Percentiles rank a stretch among this genome's conserved stretches.
Evolutionary conservation across 2,113 vertebrate species (phyloP).

Genomic region (Axis porcinus): DNA sequence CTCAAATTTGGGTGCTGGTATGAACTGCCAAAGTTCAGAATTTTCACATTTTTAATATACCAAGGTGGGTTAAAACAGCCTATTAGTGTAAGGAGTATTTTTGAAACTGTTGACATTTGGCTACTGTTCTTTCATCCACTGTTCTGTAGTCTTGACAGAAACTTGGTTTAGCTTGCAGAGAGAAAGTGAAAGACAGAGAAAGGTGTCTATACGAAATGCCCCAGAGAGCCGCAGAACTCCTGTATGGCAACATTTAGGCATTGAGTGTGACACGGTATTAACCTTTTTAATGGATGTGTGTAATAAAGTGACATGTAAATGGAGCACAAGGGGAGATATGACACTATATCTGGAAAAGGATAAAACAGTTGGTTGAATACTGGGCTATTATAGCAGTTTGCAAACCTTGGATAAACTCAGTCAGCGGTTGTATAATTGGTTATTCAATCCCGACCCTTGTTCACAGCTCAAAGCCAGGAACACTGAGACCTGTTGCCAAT

Average conservation of each 20-base stretch:
- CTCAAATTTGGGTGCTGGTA: constrained; percentile 32
- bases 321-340: constrained; percentile 85
- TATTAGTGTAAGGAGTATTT: constrained; percentile 63
- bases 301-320: constrained; percentile 88
- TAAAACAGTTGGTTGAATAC: constrained; percentile 89
- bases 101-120: constrained; percentile 75
- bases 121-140: constrained; percentile 69
- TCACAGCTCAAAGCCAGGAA: constrained; percentile 89
- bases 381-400: constrained; percentile 92
- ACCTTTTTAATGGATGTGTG: constrained; percentile 85
- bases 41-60: constrained; percentile 51
- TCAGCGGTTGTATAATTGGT: constrained; percentile 95
- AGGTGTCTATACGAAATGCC: constrained; percentile 64
- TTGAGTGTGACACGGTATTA: constrained; percentile 84
- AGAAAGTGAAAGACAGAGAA: constrained; percentile 69
- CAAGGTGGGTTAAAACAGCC: constrained; percentile 50
- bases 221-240: constrained; percentile 63
- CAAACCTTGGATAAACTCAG: constrained; percentile 94
- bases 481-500: constrained; percentile 91
- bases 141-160: constrained; percentile 75
- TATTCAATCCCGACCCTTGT: constrained; percentile 95
- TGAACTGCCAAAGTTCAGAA: constrained; percentile 31
- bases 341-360: constrained; percentile 87
- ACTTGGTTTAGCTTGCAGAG: constrained; percentile 74
- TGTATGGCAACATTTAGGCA: constrained; percentile 81